phyloP scores from a whole-genome alignment of 2,888 invertebrate genomes.

The Netelia virgata region DNA sequence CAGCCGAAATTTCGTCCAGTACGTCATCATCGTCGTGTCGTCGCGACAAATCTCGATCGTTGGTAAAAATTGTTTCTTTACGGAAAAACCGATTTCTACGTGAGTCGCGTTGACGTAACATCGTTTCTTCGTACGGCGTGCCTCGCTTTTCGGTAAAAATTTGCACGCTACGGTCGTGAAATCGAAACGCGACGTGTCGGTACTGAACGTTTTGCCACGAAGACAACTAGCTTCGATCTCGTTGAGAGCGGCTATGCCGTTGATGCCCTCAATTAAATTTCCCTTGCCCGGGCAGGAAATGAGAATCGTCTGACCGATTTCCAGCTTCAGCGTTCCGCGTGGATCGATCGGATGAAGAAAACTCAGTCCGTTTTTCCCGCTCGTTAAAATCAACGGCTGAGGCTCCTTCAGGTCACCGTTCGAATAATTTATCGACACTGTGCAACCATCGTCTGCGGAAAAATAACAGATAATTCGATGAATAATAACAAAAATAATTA shows the following conservation, averaged over 20 bases:
- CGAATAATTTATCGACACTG: conserved; percentile 81
- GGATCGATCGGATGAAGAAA: conserved; percentile 75
- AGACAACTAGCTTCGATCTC: conserved; percentile 72
- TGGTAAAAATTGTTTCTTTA: conserved; percentile 79
- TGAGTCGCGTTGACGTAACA: conserved; percentile 79
- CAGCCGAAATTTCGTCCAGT: conserved; percentile 81
- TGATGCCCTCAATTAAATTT: conserved; percentile 72
- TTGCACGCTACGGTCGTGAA: conserved; percentile 81
- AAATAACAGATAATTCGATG: not conserved
- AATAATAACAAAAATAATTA: not conserved
- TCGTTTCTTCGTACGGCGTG: conserved; percentile 74
- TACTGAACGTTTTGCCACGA: conserved; percentile 70
- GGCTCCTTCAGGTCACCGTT: conserved; percentile 86
- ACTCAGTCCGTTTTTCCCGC: conserved; percentile 38
- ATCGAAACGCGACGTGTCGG: conserved; percentile 65
- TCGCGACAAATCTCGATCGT: conserved; percentile 84
- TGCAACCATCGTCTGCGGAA: conserved; percentile 80
- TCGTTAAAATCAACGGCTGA: conserved; percentile 87
- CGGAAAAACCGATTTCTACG: conserved; percentile 83
- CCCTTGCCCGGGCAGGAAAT: conserved; percentile 78
- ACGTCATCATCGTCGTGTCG: conserved; percentile 80
- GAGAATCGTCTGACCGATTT: conserved; percentile 69
- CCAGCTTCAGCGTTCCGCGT: conserved; percentile 70
- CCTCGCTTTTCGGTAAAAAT: conserved; percentile 76
- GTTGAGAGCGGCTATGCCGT: conserved; percentile 37